Conservation (phyloP, 2,113 vertebrate genomes). For the Pollachius pollachius region DNA sequence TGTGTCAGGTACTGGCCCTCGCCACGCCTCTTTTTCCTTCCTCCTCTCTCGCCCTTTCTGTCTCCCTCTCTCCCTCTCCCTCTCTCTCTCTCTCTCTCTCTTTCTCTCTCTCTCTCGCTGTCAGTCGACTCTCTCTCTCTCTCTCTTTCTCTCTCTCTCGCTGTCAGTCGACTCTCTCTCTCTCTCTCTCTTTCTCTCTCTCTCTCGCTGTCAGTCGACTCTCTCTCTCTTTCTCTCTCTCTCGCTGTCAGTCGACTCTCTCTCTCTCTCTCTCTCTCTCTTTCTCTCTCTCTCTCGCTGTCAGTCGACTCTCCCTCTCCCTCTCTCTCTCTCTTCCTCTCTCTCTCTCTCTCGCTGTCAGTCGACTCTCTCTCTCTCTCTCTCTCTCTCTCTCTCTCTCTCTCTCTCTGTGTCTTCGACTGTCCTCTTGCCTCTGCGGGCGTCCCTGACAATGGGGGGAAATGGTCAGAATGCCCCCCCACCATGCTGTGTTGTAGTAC, state of each 20-base stretch:
- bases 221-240: slow-evolving; percentile 10
- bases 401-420: slow-evolving; percentile 15
- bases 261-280: slow-evolving; percentile 9
- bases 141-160: not conserved
- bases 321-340: not conserved
- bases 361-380: slow-evolving; percentile 1
- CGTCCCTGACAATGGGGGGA: slow-evolving; percentile 69
- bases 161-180: not conserved
- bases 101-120: slow-evolving; percentile 8
- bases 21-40: slow-evolving; percentile 1
- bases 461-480: slow-evolving; percentile 58
- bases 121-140: not conserved
- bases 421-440: slow-evolving; percentile 23
- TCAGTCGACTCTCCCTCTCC: too few species aligned
- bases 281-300: slow-evolving; percentile 8
- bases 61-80: slow-evolving; percentile 5
- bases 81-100: slow-evolving; percentile 9
- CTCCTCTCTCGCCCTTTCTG: not conserved
- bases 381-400: slow-evolving; percentile 11
- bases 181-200: slow-evolving; percentile 9
- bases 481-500: slow-evolving; percentile 32
- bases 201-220: too few species aligned
- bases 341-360: not conserved
- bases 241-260: slow-evolving; percentile 13
- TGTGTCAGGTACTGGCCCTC: slow-evolving; percentile 45